Percentiles rank a stretch among this genome's conserved stretches.
Conservation (phyloP, 2,888 invertebrate species). For the Caenorhabditis parvicauda region DNA sequence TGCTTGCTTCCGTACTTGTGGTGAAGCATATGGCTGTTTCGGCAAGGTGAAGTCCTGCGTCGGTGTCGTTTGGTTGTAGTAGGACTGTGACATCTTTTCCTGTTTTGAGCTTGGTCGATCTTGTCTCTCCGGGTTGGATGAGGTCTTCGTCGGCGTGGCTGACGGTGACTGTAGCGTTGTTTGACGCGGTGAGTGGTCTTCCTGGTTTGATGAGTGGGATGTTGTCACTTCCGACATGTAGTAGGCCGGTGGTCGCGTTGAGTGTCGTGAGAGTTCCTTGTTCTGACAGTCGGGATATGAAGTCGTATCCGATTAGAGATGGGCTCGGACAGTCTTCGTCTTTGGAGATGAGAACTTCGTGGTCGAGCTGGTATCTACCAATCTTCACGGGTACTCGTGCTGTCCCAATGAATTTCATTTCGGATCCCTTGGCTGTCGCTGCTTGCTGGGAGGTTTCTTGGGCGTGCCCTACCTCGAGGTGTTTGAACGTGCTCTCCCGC, state of each 20-base stretch:
- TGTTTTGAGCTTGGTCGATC: neutral
- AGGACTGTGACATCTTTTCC: neutral
- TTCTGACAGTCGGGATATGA: neutral
- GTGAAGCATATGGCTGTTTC: slow-evolving; percentile 2
- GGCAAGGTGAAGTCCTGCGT: neutral
- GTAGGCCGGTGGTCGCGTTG: neutral
- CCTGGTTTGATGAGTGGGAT: neutral
- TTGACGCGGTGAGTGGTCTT: too few species aligned
- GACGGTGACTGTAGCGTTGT: too few species aligned
- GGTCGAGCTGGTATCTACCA: neutral
- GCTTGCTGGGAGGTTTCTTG: neutral
- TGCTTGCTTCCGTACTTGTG: neutral
- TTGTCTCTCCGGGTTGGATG: neutral
- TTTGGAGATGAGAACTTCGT: slow-evolving; percentile 2
- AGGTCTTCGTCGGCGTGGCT: too few species aligned
- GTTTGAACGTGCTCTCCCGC: neutral
- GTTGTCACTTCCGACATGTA: neutral
- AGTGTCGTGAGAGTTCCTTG: neutral
- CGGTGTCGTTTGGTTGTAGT: neutral
- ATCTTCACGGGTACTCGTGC: neutral
- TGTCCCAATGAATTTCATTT: slow-evolving; percentile 3
- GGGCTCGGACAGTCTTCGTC: slow-evolving; percentile 4
- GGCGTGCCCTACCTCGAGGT: neutral
- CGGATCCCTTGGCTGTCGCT: slow-evolving; percentile 1
- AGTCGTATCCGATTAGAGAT: slow-evolving; percentile 6